phyloP scores from a whole-genome alignment of 2,113 vertebrate species.

The Stomatorhinus ivindoensis region DNA sequence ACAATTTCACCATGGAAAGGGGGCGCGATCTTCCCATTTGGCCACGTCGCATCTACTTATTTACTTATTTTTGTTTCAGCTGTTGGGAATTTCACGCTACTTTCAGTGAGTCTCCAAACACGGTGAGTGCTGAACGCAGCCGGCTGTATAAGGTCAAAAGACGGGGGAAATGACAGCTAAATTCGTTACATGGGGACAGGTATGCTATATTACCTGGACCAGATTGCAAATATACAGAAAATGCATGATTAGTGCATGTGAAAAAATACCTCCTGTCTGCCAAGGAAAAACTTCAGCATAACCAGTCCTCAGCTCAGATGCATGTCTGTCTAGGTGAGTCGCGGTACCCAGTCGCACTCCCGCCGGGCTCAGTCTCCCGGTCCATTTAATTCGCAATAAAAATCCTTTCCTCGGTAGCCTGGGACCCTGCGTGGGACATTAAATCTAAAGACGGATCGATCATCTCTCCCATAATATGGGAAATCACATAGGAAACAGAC shows the following conservation, averaged over 20 bases:
- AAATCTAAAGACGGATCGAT: neutral
- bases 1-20: neutral
- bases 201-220: neutral
- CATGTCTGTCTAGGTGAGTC: neutral
- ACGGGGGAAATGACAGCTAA: neutral
- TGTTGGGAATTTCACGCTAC: neutral
- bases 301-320: neutral
- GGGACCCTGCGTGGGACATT: neutral
- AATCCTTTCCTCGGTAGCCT: neutral
- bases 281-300: neutral
- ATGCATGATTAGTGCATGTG: neutral
- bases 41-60: neutral
- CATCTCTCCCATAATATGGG: neutral
- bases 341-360: neutral
- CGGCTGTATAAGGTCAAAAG: neutral
- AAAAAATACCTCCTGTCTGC: neutral
- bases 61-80: neutral
- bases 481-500: constrained; percentile 14
- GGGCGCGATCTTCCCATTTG: neutral
- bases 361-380: neutral
- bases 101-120: neutral
- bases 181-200: neutral
- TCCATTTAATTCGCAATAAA: neutral
- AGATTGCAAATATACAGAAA: neutral
- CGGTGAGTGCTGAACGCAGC: neutral